Evolutionary conservation across 2,888 invertebrate species (phyloP).

Genomic region (Perdita meconis): DNA sequence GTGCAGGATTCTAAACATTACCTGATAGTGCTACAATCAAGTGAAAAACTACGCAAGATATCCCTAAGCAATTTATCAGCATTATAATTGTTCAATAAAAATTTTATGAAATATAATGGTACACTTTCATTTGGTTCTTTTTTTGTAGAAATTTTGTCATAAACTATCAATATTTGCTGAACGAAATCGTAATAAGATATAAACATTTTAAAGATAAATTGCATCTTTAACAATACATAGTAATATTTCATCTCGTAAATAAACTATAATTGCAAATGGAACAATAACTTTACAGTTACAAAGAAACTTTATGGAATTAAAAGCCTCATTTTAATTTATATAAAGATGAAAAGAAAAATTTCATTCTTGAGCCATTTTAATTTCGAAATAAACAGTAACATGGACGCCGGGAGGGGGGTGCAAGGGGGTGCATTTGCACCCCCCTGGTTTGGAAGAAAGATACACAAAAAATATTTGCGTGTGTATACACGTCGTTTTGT

Average conservation of each 20-base stretch:
- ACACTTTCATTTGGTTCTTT: constrained; percentile 63
- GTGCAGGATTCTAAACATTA: constrained; percentile 53
- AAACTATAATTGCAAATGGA: constrained; percentile 15
- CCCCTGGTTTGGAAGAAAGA: too few relatives aligned
- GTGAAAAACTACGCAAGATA: constrained; percentile 50
- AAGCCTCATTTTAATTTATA: neutral
- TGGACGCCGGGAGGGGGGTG: too few relatives aligned
- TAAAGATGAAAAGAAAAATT: constrained; percentile 21
- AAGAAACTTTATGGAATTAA: too few relatives aligned
- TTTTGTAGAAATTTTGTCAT: constrained; percentile 42
- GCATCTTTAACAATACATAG: neutral
- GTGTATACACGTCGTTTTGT: too few relatives aligned
- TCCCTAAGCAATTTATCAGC: constrained; percentile 49
- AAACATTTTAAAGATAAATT: constrained; percentile 3
- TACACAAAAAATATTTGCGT: too few relatives aligned
- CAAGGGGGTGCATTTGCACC: too few relatives aligned
- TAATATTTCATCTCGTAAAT: neutral
- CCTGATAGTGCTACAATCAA: constrained; percentile 58
- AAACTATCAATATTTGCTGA: constrained; percentile 25
- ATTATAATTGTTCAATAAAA: constrained; percentile 41
- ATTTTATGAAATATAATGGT: constrained; percentile 57
- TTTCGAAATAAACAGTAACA: constrained; percentile 32
- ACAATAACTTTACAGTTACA: neutral
- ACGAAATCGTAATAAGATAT: constrained; percentile 1
- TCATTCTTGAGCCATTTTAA: constrained; percentile 28